Conservation (phyloP, 2,888 invertebrate species). For the Chorisops tibialis region DNA sequence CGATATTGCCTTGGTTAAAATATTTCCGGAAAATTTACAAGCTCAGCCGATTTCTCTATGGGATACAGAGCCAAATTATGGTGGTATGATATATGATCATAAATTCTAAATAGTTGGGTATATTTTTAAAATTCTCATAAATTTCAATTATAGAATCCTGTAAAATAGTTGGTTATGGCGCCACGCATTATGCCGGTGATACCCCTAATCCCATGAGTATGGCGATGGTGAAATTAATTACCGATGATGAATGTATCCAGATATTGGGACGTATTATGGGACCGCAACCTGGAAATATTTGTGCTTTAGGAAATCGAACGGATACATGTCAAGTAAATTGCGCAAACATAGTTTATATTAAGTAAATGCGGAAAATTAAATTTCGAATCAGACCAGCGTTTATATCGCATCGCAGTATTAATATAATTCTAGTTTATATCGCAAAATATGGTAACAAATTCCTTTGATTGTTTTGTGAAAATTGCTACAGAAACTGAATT, state of each 20-base stretch:
- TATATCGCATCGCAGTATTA: no score
- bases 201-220: constrained; percentile 42
- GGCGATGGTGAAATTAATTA: constrained; percentile 44
- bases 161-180: constrained; percentile 48
- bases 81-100: background rate
- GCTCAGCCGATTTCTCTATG: background rate
- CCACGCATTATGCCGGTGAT: constrained; percentile 43
- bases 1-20: constrained; percentile 45
- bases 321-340: constrained; percentile 48
- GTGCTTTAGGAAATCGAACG: constrained; percentile 45
- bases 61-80: background rate
- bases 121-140: background rate
- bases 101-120: background rate
- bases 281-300: constrained; percentile 47
- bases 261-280: constrained; percentile 48
- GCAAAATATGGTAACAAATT: no score
- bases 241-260: constrained; percentile 39
- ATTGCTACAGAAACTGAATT: no score
- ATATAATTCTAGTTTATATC: no score
- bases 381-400: no score
- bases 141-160: constrained; percentile 39
- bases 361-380: no score
- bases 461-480: no score
- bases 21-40: background rate
- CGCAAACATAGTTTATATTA: no score